Evolutionary conservation across 1,140 invertebrate genomes (phyloP).

Genomic region (Spodoptera litura): DNA sequence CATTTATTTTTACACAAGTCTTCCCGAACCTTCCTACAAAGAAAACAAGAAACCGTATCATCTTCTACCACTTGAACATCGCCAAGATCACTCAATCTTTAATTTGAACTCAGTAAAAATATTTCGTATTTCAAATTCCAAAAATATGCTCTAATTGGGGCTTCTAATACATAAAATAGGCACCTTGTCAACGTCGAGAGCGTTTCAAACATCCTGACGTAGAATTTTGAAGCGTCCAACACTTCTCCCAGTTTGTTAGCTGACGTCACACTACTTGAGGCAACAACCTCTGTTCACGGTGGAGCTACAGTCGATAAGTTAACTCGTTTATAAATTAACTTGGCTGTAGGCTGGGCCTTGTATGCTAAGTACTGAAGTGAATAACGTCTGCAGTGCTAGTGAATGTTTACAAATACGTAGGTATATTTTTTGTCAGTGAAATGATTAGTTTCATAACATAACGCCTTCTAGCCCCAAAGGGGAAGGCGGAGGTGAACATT

Average conservation of each 20-base stretch:
- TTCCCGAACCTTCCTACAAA: not conserved
- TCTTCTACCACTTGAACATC: not conserved
- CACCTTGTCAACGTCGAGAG: constrained; percentile 46
- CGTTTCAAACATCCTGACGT: constrained; percentile 51
- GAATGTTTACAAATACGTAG: too few relatives aligned
- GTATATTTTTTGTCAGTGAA: too few relatives aligned
- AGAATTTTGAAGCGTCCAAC: constrained; percentile 48
- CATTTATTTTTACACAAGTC: too few relatives aligned
- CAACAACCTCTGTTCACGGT: constrained; percentile 34
- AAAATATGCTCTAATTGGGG: constrained; percentile 37
- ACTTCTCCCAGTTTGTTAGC: constrained; percentile 46
- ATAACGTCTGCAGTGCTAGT: not conserved
- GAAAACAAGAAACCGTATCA: not conserved
- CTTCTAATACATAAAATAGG: constrained; percentile 48
- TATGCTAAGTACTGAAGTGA: not conserved
- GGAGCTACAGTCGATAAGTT: constrained; percentile 24
- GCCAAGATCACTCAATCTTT: not conserved
- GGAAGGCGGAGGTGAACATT: too few relatives aligned
- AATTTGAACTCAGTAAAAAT: constrained; percentile 7
- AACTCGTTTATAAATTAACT: constrained; percentile 37
- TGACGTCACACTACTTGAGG: constrained; percentile 48
- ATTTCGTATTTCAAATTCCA: constrained; percentile 3
- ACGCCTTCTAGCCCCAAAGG: too few relatives aligned
- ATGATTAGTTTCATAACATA: too few relatives aligned
- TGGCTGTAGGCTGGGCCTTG: not conserved